A percentile compares a stretch with the other conserved stretches of the same genome.
These are phyloP conservation scores for Aspiorhynchus laticeps DNA, from an alignment of 2,113 vertebrate genomes.

Conservation along the genomic window DNA sequence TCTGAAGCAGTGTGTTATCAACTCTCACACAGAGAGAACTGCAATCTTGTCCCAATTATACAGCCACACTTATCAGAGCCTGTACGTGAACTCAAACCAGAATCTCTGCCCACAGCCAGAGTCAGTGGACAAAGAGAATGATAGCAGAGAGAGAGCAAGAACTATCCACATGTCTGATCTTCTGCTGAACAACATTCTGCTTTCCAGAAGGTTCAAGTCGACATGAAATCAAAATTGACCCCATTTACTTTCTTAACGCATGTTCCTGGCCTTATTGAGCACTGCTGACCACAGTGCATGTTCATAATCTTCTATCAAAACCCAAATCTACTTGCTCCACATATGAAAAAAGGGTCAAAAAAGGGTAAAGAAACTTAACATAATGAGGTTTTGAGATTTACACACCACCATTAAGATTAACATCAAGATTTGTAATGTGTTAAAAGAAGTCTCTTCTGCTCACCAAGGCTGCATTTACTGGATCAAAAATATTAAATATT, in stretches of 20 bases:
- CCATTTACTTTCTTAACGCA: not conserved
- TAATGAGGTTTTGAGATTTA: not conserved
- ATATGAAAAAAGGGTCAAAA: not conserved
- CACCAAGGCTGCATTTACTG: not conserved
- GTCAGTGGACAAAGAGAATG: conserved; percentile 18
- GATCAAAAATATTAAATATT: not conserved
- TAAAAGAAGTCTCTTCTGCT: not conserved
- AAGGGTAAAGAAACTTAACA: not conserved
- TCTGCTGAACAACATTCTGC: not conserved
- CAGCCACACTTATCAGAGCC: conserved; percentile 30
- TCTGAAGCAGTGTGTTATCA: conserved; percentile 22
- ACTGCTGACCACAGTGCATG: not conserved
- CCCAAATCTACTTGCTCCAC: not conserved
- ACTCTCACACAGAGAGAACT: conserved; percentile 23
- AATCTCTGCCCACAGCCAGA: conserved; percentile 24
- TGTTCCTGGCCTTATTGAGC: not conserved
- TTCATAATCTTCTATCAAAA: not conserved
- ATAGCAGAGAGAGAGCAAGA: not conserved
- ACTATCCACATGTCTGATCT: not conserved
- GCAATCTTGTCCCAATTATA: conserved; percentile 33
- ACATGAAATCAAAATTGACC: not conserved
- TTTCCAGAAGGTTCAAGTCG: not conserved
- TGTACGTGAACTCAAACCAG: conserved; percentile 5
- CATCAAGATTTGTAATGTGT: not conserved
- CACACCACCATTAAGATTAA: not conserved